These are phyloP conservation scores for Halocynthia roretzi DNA, from an alignment of 23 tunicate species.

Conservation along the genomic window DNA sequence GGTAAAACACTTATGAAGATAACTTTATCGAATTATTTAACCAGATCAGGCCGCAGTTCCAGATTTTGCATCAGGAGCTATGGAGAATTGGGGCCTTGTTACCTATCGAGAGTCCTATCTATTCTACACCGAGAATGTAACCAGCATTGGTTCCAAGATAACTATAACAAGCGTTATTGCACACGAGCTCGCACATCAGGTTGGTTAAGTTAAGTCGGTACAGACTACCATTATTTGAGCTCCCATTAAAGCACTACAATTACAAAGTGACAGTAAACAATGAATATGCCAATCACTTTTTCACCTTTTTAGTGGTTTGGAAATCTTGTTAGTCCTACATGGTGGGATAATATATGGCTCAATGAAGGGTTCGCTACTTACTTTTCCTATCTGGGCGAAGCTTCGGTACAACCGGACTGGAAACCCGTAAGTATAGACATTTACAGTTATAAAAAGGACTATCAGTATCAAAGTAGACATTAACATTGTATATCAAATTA, in stretches of 20 bases:
- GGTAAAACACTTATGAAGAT: no score
- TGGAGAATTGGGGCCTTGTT: conserved; percentile 97
- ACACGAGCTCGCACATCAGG: conserved; percentile 91
- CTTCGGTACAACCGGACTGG: conserved; percentile 56
- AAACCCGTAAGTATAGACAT: conserved; percentile 27
- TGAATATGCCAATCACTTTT: neutral
- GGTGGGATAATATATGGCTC: conserved; percentile 85
- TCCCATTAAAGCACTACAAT: no score
- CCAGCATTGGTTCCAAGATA: conserved; percentile 42
- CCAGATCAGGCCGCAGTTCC: conserved; percentile 76
- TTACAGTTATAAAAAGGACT: no score
- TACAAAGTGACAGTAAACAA: no score
- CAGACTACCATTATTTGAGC: no score
- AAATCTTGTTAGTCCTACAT: conserved; percentile 62
- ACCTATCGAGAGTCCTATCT: conserved; percentile 64
- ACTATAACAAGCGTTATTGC: conserved; percentile 59
- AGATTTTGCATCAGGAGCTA: conserved; percentile 91
- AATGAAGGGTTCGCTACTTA: conserved; percentile 92
- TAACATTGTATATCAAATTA: no score
- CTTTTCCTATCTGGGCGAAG: conserved; percentile 49
- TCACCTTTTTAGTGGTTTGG: conserved; percentile 72
- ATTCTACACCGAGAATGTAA: conserved; percentile 28
- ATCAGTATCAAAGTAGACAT: no score
- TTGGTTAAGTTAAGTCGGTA: neutral
- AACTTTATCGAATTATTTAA: no score